Base-by-base conservation (phyloP, 2,888 invertebrate species). In the Pachycephus smyrnensis region DNA sequence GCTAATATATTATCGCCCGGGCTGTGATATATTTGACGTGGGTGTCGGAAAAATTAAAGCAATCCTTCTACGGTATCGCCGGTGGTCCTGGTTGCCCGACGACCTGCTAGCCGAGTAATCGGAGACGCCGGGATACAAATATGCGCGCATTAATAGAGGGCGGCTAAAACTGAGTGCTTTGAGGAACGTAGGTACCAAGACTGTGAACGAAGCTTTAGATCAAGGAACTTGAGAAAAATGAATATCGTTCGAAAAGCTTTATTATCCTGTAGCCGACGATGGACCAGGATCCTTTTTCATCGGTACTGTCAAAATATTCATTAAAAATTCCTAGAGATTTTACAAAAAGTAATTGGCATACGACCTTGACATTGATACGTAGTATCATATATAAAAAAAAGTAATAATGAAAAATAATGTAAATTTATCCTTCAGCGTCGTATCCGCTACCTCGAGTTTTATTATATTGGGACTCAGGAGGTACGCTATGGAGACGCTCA, bases 41-140 rank as follows among this genome's bases (percentile, higher is more conserved):
- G 84, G 86, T 87, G 89, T 88, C 88, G 89, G 89, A 87, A 90
- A 90, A 91, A 91, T 90, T 89, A 89, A 91, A 90, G 90, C 90
- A 88, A 91, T 91, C 86, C 87, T 85, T 89, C 86, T 87, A 84
- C 83, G 77, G 76, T 77, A 80, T 80, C 86, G 84, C 85, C 83
- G 90, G 90, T 91, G 91, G 91, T 91, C 90, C 88, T 68, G 68
- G 68, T 33, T 36, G 68, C 36, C 33, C 35, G 76, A 69, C 35
- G 76, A 77, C 75, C 75, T 69, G 74, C 77, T 69, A 81, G 75
- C 80, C 73, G 80, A 86, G 90, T 91, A 91, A 91, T 89, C 90
- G 89, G 90, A 91, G 90, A 91, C 85, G 86, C 83, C 85, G 86
- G 89, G 88, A 89, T 91, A 90, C 88, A 90, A 91, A 90, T 90